phyloP scores from a whole-genome alignment of 2,797 vertebrate genomes.

The Melanotaenia nigrans region DNA sequence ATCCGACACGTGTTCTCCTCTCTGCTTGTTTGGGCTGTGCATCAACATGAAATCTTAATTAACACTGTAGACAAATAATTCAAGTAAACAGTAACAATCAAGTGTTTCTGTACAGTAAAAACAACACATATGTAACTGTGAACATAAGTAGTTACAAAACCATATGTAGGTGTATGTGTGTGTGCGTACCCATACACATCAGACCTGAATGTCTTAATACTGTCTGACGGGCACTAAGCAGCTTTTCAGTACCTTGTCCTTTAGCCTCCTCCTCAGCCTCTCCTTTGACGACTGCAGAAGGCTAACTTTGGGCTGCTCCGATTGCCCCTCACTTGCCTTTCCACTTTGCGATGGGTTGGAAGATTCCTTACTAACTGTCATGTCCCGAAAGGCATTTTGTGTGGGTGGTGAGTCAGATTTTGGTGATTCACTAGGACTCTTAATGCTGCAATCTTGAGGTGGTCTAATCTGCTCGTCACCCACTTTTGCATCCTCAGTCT shows the following conservation, averaged over 20 bases:
- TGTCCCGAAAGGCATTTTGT: constrained; percentile 32
- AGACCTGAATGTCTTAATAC: constrained; percentile 60
- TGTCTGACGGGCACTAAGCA: constrained; percentile 69
- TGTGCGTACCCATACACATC: constrained; percentile 41
- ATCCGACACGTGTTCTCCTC: constrained; percentile 27
- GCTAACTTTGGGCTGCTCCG: constrained; percentile 87
- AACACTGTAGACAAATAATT: constrained; percentile 29
- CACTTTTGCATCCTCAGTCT: constrained; percentile 86
- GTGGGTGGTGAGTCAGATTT: constrained; percentile 40
- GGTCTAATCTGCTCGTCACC: constrained; percentile 80
- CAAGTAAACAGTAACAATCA: constrained; percentile 22
- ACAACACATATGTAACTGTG: constrained; percentile 22
- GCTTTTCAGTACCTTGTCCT: constrained; percentile 90
- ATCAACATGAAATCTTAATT: constrained; percentile 36
- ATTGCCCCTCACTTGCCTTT: constrained; percentile 45
- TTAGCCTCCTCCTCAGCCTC: constrained; percentile 93
- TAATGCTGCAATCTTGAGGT: constrained; percentile 46
- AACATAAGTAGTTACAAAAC: constrained; percentile 43
- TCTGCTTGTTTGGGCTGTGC: constrained; percentile 13
- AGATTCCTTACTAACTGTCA: constrained; percentile 46
- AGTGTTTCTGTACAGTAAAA: constrained; percentile 23
- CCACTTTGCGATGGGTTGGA: constrained; percentile 37
- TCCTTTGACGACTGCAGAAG: constrained; percentile 97
- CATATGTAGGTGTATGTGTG: constrained; percentile 26
- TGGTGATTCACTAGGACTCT: constrained; percentile 53